Conservation (phyloP, 2,888 invertebrate species). For the Conops quadrifasciatus region DNA sequence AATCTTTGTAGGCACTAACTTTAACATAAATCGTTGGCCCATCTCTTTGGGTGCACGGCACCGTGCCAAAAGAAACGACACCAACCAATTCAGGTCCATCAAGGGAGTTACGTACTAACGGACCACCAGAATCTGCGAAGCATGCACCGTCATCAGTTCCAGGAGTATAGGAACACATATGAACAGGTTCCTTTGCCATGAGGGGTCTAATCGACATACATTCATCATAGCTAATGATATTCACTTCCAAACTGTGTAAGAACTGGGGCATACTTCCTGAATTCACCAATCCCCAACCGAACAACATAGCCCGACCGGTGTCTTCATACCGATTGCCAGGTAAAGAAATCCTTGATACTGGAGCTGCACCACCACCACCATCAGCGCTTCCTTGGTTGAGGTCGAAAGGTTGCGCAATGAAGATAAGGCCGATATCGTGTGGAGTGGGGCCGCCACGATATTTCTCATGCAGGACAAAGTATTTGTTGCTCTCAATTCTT, state of each 20-base stretch:
- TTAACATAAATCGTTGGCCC: constrained; percentile 66
- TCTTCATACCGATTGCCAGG: constrained; percentile 46
- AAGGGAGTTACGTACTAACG: constrained; percentile 51
- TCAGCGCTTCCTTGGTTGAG: no score
- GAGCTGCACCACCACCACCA: constrained; percentile 49
- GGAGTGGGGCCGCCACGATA: constrained; percentile 61
- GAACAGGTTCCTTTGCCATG: constrained; percentile 36
- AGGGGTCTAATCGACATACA: constrained; percentile 42
- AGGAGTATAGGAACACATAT: constrained; percentile 54
- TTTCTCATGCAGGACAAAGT: constrained; percentile 52
- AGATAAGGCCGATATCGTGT: constrained; percentile 69
- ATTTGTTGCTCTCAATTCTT: constrained; percentile 37
- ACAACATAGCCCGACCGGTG: constrained; percentile 48
- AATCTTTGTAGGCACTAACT: constrained; percentile 63
- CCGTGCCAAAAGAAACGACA: constrained; percentile 66
- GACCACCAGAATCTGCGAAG: constrained; percentile 51
- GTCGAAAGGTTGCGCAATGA: constrained; percentile 52
- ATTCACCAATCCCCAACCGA: constrained; percentile 59
- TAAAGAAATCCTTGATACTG: constrained; percentile 48
- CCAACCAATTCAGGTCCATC: constrained; percentile 60
- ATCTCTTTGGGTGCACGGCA: constrained; percentile 63
- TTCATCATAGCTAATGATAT: constrained; percentile 47
- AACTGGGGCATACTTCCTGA: constrained; percentile 47
- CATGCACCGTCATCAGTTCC: constrained; percentile 56
- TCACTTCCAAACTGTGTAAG: constrained; percentile 53